Percentiles rank a stretch among this genome's conserved stretches.
Evolutionary conservation across 2,888 invertebrate species (phyloP).

Genomic region (Empis livida): DNA sequence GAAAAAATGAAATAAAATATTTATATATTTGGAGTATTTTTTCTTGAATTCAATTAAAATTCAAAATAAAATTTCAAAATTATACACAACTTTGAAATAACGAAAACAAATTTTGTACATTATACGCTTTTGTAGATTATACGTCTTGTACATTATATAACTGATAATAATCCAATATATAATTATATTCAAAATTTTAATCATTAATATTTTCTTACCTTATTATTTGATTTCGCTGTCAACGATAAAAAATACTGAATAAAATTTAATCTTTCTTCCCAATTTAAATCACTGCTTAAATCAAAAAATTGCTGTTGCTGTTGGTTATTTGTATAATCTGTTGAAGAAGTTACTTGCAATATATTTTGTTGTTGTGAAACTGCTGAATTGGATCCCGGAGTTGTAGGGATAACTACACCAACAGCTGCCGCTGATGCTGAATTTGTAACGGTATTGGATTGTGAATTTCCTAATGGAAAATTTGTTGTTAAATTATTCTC

Average conservation of each 20-base stretch:
- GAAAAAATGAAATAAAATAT: neutral
- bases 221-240: conserved; percentile 11
- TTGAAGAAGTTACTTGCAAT: conserved; percentile 10
- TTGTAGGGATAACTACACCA: conserved; percentile 30
- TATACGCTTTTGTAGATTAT: too few relatives aligned
- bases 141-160: too few relatives aligned
- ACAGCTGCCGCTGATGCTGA: conserved; percentile 16
- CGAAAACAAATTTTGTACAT: too few relatives aligned
- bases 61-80: too few relatives aligned
- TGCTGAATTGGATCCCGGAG: conserved; percentile 16
- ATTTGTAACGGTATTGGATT: conserved; percentile 9
- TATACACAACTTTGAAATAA: too few relatives aligned
- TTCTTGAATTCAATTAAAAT: too few relatives aligned
- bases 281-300: conserved; percentile 9
- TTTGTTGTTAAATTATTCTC: conserved; percentile 12
- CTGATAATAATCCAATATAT: too few relatives aligned
- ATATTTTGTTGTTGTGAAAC: conserved; percentile 7
- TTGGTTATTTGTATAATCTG: conserved; percentile 3
- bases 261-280: conserved; percentile 13
- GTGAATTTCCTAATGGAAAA: conserved; percentile 9
- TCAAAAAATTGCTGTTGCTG: neutral
- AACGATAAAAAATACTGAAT: conserved; percentile 15
- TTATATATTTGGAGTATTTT: too few relatives aligned
- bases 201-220: neutral
- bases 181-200: neutral